These are phyloP conservation scores for Stegana nigrithorax DNA, from an alignment of 2,888 invertebrate genomes.

Conservation along the genomic window DNA sequence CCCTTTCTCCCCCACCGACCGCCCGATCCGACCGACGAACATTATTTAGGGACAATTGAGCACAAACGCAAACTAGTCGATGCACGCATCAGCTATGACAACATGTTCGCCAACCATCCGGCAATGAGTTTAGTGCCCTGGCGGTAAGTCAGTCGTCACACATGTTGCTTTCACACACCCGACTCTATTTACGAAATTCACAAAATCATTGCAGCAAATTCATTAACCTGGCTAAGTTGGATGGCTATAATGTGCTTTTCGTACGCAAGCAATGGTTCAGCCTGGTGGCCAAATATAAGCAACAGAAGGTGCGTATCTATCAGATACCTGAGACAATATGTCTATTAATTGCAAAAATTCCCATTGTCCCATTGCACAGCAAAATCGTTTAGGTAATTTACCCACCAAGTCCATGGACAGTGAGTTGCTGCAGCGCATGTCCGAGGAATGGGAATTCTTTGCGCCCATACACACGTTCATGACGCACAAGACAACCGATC, in stretches of 20 bases:
- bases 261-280: slow-evolving; percentile 64
- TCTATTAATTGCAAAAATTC: neutral
- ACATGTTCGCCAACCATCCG: slow-evolving; percentile 56
- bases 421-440: slow-evolving; percentile 43
- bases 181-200: too few relatives aligned
- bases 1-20: slow-evolving; percentile 2
- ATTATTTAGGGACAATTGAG: slow-evolving; percentile 59
- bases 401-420: slow-evolving; percentile 36
- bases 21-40: too few relatives aligned
- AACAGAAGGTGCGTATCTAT: slow-evolving; percentile 52
- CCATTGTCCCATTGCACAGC: slow-evolving; percentile 34
- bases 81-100: slow-evolving; percentile 59
- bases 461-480: slow-evolving; percentile 62
- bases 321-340: neutral
- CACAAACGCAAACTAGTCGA: slow-evolving; percentile 62
- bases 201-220: slow-evolving; percentile 52
- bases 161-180: too few relatives aligned
- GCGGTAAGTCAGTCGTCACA: too few relatives aligned
- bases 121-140: slow-evolving; percentile 57
- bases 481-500: slow-evolving; percentile 62
- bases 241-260: slow-evolving; percentile 58
- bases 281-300: slow-evolving; percentile 60
- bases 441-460: slow-evolving; percentile 65
- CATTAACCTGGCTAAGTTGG: slow-evolving; percentile 52
- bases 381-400: slow-evolving; percentile 39